Evolutionary conservation across 2,888 invertebrate species (phyloP).

Genomic region (Uropetala carovei): DNA sequence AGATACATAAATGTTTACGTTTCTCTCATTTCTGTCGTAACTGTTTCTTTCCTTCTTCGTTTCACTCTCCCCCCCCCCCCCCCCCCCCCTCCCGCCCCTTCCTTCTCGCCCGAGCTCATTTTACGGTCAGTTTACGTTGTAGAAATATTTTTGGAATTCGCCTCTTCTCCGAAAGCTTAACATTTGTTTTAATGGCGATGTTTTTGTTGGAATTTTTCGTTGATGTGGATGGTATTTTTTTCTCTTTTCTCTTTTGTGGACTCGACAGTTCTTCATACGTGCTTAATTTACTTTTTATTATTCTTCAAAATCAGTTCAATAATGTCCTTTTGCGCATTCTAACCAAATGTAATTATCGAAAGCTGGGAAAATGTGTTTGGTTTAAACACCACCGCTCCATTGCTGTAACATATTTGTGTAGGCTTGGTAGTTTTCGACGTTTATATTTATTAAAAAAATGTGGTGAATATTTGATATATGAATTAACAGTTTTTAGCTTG

Average conservation of each 20-base stretch:
- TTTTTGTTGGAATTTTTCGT: background rate
- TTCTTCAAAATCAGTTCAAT: too few species aligned
- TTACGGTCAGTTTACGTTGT: background rate
- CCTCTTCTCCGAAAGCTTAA: background rate
- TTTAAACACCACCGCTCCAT: too few species aligned
- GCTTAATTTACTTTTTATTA: too few species aligned
- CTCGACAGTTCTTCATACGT: too few species aligned
- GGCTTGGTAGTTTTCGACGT: too few species aligned
- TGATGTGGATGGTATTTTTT: background rate
- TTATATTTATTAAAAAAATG: too few species aligned
- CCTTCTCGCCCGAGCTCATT: background rate
- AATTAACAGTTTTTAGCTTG: too few species aligned
- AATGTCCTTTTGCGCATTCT: too few species aligned
- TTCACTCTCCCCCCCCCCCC: background rate
- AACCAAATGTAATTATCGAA: too few species aligned
- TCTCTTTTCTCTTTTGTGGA: background rate
- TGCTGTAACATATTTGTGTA: too few species aligned
- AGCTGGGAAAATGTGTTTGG: too few species aligned
- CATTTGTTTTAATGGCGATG: background rate
- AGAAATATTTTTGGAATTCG: background rate
- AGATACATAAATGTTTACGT: background rate
- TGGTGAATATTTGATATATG: too few species aligned
- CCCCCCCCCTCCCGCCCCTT: background rate
- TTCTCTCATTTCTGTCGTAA: background rate
- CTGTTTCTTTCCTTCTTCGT: background rate